phyloP scores from a whole-genome alignment of 1,140 invertebrate genomes.

The Hyles vespertilio region DNA sequence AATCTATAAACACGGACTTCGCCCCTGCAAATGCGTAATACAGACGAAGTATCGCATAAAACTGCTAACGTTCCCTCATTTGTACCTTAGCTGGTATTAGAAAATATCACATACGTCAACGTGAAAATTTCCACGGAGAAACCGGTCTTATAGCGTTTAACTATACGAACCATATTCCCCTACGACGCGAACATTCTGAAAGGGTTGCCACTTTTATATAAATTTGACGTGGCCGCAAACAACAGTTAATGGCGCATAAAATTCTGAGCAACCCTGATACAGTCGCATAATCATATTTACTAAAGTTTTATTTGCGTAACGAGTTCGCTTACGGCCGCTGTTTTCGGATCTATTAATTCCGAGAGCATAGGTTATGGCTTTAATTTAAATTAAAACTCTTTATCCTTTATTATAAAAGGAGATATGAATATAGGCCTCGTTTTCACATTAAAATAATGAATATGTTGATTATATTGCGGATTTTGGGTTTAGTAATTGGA shows the following conservation, averaged over 20 bases:
- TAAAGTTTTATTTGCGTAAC: conserved; percentile 21
- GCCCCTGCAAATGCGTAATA: no score
- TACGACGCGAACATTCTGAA: conserved; percentile 24
- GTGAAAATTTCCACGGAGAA: conserved; percentile 19
- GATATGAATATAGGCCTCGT: no score
- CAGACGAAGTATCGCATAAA: no score
- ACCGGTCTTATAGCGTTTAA: conserved; percentile 15
- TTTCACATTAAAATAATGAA: no score
- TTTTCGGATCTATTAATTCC: not conserved
- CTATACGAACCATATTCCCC: conserved; percentile 24
- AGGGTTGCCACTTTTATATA: conserved; percentile 54
- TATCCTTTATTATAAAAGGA: no score
- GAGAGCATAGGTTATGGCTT: no score
- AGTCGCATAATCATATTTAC: conserved; percentile 31
- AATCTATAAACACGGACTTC: no score
- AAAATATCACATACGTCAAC: conserved; percentile 32
- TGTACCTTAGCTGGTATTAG: not conserved
- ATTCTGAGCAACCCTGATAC: conserved; percentile 41
- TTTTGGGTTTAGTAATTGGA: no score
- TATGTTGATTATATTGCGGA: no score
- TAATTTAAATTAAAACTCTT: no score
- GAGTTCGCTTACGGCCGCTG: not conserved
- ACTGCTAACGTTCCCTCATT: no score
- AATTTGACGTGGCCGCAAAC: conserved; percentile 49
- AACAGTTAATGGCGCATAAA: conserved; percentile 59